Evolutionary conservation across 2,797 vertebrate species (phyloP), one percentile per base, ranked within the genome.

Genomic region (Yasuhikotakia modesta): DNA sequence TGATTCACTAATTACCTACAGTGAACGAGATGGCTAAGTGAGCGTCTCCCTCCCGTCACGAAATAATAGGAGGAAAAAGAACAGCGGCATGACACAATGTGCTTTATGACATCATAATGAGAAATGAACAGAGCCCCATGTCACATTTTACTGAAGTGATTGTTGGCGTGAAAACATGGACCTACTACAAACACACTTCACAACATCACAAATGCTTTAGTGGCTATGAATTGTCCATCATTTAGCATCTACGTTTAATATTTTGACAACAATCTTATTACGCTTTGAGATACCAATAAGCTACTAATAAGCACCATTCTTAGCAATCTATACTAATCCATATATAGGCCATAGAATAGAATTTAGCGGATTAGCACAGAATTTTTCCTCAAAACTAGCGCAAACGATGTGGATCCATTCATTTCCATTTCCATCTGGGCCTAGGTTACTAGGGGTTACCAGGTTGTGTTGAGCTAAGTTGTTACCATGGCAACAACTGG

Each of bases 1-100:
- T 91, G 91, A 93, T 92, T 92, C 67, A 85, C 89, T 93, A 92
- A 93, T 93, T 92, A 91, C 88, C 64, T 32, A 43, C 48, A 70
- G 64, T 74, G 57, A 80, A 52, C 55, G 61, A 71, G 50, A 83
- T 6, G 24, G 76, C 76, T 78, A 78, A 78, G 76, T 78, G 76
- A 78, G 76, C 76, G 71, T 78, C 76, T 71, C 76, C 76, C 76
- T 71, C 58, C 76, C 65, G 68, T 71, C 76, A 71, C 43, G 35
- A 53, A 78, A 78, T 78, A 78, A 78, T 78, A 60, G 53, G 19
- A 72, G 61, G 69, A 73, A 30, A 52, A 39, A 78, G 35, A 66
- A 64, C 65, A 61, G 24, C 63, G 64, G 70, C 35, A 27, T 71
- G 68, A 76, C 53, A 70, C 32, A 35, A 58, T 65, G 32, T 60